Evolutionary conservation across 2,797 vertebrate species (phyloP), one percentile per base, ranked within the genome.

Genomic region (Buphagus erythrorhynchus): DNA sequence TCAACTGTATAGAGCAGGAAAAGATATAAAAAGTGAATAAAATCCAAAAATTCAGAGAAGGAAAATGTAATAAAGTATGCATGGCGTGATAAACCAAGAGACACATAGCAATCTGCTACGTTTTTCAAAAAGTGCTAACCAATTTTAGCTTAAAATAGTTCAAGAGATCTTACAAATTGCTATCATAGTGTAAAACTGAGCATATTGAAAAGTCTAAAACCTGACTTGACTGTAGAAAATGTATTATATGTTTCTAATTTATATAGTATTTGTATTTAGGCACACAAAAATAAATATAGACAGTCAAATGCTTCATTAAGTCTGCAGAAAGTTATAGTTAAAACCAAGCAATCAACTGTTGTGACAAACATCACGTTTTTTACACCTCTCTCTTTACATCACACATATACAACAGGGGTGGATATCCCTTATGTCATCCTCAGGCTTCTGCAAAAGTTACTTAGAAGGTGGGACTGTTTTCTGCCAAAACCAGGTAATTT

Each of bases 251-350:
- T 81, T 93, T 88, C 86, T 89, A 65, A 86, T 95, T 77, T 95
- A 97, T 92, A 96, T 3, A 92, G 76, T 26, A 86, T 74, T 93
- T 91, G 75, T 61, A 87, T 90, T 96, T 89, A 97, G 90, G 94
- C 88, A 96, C 88, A 94, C 62, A 93, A 86, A 93, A 96, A 96
- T 96, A 96, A 97, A 95, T 93, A 96, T 5, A 90, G 78, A 42
- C 83, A 87, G 65, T 61, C 68, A 91, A 93, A 90, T 76, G 82
- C 45, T 94, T 96, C 65, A 65, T 68, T 93, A 90, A 49, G 35
- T 65, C 90, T 94, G 90, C 36, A 81, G 82, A 66, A 93, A 91
- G 66, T 33, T 52, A 69, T 7, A 78, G 74, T 43, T 79, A 86
- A 90, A 93, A 72, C 42, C 66, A 72, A 91, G 57, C 14, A 36